phyloP scores from a whole-genome alignment of 2,113 vertebrate species.

The Pteronura brasiliensis region DNA sequence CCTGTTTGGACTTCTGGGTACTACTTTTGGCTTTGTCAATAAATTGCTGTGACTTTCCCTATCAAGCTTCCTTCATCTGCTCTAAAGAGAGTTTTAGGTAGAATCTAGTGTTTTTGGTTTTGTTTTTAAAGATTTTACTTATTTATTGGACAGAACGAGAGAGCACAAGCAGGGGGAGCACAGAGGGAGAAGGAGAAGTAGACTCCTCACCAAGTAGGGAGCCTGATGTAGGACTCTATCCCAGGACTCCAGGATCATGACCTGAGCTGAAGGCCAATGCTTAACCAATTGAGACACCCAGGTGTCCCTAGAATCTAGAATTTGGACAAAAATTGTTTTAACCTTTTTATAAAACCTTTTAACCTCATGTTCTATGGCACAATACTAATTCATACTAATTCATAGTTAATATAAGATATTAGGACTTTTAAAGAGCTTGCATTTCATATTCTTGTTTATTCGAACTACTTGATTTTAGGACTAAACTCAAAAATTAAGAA shows the following conservation, averaged over 20 bases:
- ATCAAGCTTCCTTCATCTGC: neutral
- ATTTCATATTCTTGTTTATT: neutral
- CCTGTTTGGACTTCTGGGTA: neutral
- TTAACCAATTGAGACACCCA: neutral
- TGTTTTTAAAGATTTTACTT: neutral
- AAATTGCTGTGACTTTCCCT: neutral
- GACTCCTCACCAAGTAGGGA: neutral
- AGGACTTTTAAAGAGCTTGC: neutral
- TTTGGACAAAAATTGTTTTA: neutral
- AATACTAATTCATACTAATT: neutral
- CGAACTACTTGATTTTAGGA: neutral
- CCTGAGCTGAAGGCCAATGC: neutral
- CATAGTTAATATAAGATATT: neutral
- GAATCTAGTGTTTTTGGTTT: neutral
- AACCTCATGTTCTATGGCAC: neutral
- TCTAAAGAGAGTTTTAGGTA: neutral
- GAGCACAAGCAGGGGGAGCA: neutral
- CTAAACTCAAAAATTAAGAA: neutral
- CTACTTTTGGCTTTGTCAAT: neutral
- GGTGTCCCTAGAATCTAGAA: neutral
- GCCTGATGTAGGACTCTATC: neutral
- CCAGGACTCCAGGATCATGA: neutral
- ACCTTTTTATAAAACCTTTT: neutral
- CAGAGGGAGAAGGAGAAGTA: neutral
- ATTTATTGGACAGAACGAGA: neutral